Percentiles rank a stretch among this genome's conserved stretches.
phyloP scores from a whole-genome alignment of 2,797 vertebrate species.

The Sebastolobus altivelis region DNA sequence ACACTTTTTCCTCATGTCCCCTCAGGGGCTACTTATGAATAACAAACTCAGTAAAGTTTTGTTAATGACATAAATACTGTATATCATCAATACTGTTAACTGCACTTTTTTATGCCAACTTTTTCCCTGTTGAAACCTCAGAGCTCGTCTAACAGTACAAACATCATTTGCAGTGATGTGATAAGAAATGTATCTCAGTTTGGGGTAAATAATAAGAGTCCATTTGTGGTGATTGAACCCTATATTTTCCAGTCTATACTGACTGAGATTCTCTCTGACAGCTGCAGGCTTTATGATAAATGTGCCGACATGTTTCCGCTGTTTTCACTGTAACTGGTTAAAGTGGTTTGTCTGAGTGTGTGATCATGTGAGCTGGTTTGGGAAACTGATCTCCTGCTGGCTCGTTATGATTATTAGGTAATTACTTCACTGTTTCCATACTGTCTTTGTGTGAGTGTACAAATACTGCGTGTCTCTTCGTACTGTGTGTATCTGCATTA shows the following conservation, averaged over 20 bases:
- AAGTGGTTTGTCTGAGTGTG: background rate
- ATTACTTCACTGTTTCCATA: constrained; percentile 15
- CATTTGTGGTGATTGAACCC: background rate
- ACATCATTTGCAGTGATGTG: background rate
- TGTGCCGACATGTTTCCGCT: background rate
- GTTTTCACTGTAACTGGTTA: background rate
- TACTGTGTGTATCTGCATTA: background rate
- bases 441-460: background rate
- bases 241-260: background rate
- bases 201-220: background rate
- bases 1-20: background rate
- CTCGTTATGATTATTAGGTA: constrained; percentile 5
- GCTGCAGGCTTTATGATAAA: background rate
- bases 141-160: background rate
- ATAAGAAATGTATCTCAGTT: background rate
- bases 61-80: background rate
- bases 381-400: constrained; percentile 17
- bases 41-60: background rate
- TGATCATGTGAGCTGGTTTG: constrained; percentile 7
- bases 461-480: background rate
- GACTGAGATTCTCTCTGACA: constrained; percentile 3
- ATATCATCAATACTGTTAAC: background rate
- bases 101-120: background rate
- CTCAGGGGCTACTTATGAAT: background rate
- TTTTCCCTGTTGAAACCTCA: background rate